Evolutionary conservation across 2,888 invertebrate genomes (phyloP), one percentile per base, ranked within the genome.

Genomic region (Eilema sororculum): DNA sequence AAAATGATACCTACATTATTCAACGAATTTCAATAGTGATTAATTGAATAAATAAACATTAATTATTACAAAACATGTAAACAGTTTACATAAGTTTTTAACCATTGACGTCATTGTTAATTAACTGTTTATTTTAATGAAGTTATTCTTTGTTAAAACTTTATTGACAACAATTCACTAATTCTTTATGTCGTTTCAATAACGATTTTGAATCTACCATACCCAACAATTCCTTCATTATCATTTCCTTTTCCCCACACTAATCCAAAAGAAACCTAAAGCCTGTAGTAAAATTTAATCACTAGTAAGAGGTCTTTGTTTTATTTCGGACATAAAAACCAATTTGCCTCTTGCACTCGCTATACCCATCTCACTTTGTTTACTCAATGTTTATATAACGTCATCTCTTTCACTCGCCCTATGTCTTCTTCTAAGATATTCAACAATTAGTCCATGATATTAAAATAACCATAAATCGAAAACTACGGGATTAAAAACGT

Each of bases 211-310:
- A 2, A 52, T 46, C 6, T 6, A 6, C 46, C 67, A 25, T 28
- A 24, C 37, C 24, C 3, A 46, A 69, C 59, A 64, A 68, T 69
- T 37, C 12, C 25, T 62, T 78, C 71, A 81, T 78, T 71, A 69
- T 67, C 25, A 71, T 73, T 74, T 74, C 33, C 71, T 67, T 70
- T 78, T 72, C 66, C 70, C 68, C 59, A 64, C 65, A 72, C 78
- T 79, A 74, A 78, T 77, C 74, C 64, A 28, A 76, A 76, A 81
- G 71, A 65, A 77, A 78, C 79, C 79, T 76, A 74, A 81, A 78
- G 81, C 77, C 78, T 77, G 79, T 72, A 84, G 71, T 86, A 80
- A 86, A 86, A 78, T 82, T 79, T 79, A 84, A 86, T 86, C 82
- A 82, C 80, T 74, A 70, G 72, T 77, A 73, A 77, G 75, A 82